Evolutionary conservation across 2,797 vertebrate species (phyloP).

Genomic region (Chanos chanos): DNA sequence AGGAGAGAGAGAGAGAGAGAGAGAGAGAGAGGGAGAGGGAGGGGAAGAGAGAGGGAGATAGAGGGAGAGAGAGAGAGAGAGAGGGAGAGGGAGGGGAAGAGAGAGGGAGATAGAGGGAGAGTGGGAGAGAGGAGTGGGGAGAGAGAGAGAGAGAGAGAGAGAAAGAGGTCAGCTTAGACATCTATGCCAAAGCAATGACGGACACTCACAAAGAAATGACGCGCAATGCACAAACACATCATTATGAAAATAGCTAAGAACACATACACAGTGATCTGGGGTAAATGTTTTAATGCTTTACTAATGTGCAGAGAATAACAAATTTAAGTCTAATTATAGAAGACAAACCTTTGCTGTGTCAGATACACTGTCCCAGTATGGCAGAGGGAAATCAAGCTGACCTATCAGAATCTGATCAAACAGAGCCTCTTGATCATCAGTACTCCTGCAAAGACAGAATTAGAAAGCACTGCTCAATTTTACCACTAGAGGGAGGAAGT

Average conservation of each 20-base stretch:
- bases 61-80: too few relatives aligned
- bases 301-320: not conserved
- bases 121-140: too few relatives aligned
- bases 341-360: constrained; percentile 84
- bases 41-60: too few relatives aligned
- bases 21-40: too few relatives aligned
- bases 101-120: too few relatives aligned
- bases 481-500: constrained; percentile 35
- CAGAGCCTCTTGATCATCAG: constrained; percentile 88
- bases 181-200: too few relatives aligned
- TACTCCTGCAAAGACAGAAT: constrained; percentile 63
- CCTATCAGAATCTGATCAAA: constrained; percentile 92
- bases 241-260: not conserved
- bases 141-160: too few relatives aligned
- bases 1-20: too few relatives aligned
- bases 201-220: too few relatives aligned
- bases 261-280: not conserved
- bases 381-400: constrained; percentile 87
- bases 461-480: not conserved
- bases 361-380: constrained; percentile 92
- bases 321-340: not conserved
- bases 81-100: too few relatives aligned
- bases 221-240: too few relatives aligned
- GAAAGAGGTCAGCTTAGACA: too few relatives aligned
- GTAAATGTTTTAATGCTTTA: not conserved